These are phyloP conservation scores for Euzophera pinguis DNA, from an alignment of 2,888 invertebrate genomes.

Conservation along the genomic window DNA sequence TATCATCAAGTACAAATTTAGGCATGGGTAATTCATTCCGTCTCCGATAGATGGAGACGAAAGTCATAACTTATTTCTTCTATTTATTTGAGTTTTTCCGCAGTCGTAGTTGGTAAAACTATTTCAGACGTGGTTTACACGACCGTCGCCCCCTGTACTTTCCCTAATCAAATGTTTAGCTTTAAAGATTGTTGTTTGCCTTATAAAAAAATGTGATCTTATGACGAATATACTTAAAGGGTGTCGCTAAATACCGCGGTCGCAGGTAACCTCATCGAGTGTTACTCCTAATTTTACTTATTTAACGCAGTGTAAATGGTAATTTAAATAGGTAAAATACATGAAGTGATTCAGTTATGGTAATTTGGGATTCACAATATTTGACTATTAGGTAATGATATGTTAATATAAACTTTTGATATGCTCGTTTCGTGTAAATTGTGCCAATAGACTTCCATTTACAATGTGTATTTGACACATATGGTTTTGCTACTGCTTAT, in stretches of 20 bases:
- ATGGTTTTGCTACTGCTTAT: too few relatives aligned
- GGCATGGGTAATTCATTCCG: constrained; percentile 51
- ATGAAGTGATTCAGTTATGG: too few relatives aligned
- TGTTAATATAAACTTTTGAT: too few relatives aligned
- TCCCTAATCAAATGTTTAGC: constrained; percentile 70
- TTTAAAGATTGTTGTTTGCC: constrained; percentile 80
- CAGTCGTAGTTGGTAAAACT: constrained; percentile 6
- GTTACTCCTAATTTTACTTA: too few relatives aligned
- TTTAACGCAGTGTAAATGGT: too few relatives aligned
- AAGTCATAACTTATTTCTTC: constrained; percentile 46
- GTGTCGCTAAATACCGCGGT: constrained; percentile 49
- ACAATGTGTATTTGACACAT: too few relatives aligned
- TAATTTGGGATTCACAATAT: too few relatives aligned
- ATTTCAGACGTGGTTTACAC: constrained; percentile 17
- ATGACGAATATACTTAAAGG: constrained; percentile 74
- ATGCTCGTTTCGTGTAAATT: too few relatives aligned
- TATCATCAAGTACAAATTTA: constrained; percentile 72
- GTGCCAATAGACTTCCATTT: too few relatives aligned
- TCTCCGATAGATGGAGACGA: constrained; percentile 36
- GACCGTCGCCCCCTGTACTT: constrained; percentile 39
- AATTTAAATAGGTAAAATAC: too few relatives aligned
- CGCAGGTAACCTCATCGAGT: constrained; percentile 31
- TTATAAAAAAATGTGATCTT: constrained; percentile 79
- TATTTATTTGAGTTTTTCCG: constrained; percentile 26
- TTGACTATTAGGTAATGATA: too few relatives aligned